A percentile compares a stretch with the other conserved stretches of the same genome.
phyloP scores from a whole-genome alignment of 2,888 invertebrate species.

The Phalera bucephala region DNA sequence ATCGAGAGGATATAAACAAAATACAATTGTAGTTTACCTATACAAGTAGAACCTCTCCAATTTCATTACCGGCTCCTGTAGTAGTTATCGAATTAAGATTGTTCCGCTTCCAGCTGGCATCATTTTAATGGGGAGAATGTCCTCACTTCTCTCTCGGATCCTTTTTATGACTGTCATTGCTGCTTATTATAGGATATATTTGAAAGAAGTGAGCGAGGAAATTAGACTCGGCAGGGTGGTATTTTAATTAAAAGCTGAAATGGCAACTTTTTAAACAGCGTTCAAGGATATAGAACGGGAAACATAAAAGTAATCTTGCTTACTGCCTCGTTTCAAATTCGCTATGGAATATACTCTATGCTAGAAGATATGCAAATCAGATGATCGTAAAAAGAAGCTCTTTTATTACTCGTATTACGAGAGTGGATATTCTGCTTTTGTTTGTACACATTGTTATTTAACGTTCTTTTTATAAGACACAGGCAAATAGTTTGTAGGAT shows the following conservation, averaged over 20 bases:
- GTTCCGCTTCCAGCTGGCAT: conserved; percentile 52
- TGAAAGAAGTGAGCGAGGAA: conserved; percentile 43
- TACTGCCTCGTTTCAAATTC: conserved; percentile 22
- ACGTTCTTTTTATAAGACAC: no score
- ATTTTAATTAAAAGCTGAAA: conserved; percentile 42
- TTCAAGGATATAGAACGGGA: conserved; percentile 17
- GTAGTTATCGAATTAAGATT: conserved; percentile 59
- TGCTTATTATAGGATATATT: conserved; percentile 49
- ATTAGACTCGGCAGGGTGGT: conserved; percentile 37
- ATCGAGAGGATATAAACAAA: conserved; percentile 20
- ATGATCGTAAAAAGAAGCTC: not conserved
- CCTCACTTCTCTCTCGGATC: conserved; percentile 44
- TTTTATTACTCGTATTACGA: not conserved
- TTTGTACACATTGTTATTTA: not conserved
- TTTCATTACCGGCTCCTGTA: conserved; percentile 33
- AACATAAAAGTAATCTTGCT: conserved; percentile 24
- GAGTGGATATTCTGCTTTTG: not conserved
- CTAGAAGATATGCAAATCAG: conserved; percentile 22
- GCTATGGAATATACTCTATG: conserved; percentile 14
- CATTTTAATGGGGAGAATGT: conserved; percentile 51
- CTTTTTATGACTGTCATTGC: conserved; percentile 46
- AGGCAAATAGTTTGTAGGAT: no score
- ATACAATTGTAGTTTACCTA: conserved; percentile 25
- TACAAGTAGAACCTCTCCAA: conserved; percentile 32
- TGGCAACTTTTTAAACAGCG: conserved; percentile 33